Evolutionary conservation across 2,888 invertebrate genomes (phyloP), one percentile per base, ranked within the genome.

Genomic region (Dorcus parallelipipedus): DNA sequence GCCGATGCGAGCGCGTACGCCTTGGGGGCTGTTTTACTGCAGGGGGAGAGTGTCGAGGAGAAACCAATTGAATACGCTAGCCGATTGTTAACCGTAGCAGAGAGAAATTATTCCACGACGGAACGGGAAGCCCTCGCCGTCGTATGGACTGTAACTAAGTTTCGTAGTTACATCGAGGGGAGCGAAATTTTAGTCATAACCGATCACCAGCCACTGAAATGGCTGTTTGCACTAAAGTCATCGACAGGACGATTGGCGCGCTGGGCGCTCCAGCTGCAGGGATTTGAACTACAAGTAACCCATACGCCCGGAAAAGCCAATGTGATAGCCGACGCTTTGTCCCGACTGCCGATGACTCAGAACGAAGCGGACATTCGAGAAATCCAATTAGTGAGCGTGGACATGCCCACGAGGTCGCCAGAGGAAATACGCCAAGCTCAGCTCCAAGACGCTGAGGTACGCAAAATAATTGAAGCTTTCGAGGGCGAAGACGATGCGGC

Each of bases 171-270:
- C 58, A 62, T 81, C 0, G 76, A 77, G 52, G 73, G 75, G 0
- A 40, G 68, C 4, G 49, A 64, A 0, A 75, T 79, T 17, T 62
- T 62, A 0, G 65, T 80, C 0, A 60, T 72, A 3, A 79, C 78
- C 0, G 81, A 81, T 58, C 81, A 81, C 55, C 74, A 78, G 57
- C 76, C 80, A 0, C 66, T 82, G 38, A 76, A 77, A 71, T 82
- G 79, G 77, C 60, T 82, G 5, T 26, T 26, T n/a, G n/a, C n/a
- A n/a, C n/a, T n/a, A n/a, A n/a, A n/a, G n/a, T n/a, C n/a, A n/a
- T n/a, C n/a, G n/a, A n/a, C n/a, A n/a, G n/a, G n/a, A n/a, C n/a
- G n/a, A n/a, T n/a, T n/a, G n/a, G n/a, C n/a, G n/a, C n/a, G n/a
- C n/a, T n/a, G n/a, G n/a, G n/a, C n/a, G n/a, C n/a, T n/a, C n/a